Conservation (phyloP, 2,888 invertebrate species). For the Chaetoderma sp. region DNA sequence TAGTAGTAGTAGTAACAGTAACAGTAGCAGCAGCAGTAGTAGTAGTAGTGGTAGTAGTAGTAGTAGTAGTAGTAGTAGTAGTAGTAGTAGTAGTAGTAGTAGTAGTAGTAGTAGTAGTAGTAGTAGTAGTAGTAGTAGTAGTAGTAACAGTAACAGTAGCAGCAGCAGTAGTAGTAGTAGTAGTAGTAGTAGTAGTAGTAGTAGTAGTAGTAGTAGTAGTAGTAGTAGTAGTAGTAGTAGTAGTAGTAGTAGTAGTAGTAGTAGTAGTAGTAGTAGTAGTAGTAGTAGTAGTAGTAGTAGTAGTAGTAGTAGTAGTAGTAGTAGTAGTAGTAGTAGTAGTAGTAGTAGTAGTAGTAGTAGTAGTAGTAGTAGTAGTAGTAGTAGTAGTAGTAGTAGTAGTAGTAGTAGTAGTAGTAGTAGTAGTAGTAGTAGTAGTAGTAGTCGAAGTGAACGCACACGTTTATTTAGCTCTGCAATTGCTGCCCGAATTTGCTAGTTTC, state of each 20-base stretch:
- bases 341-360: constrained; percentile 16
- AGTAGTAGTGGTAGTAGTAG: constrained; percentile 11
- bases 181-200: constrained; percentile 16
- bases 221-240: constrained; percentile 16
- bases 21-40: constrained; percentile 1
- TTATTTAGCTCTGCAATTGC: too few relatives aligned
- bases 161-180: constrained; percentile 8
- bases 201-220: constrained; percentile 20
- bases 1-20: too few relatives aligned
- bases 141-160: background rate
- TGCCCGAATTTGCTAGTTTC: too few relatives aligned
- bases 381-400: constrained; percentile 17
- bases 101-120: constrained; percentile 2
- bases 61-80: constrained; percentile 20
- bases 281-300: constrained; percentile 16
- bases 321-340: constrained; percentile 17
- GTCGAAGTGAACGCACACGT: too few relatives aligned
- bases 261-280: constrained; percentile 14
- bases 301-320: constrained; percentile 14
- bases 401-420: constrained; percentile 16
- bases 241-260: constrained; percentile 19
- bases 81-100: constrained; percentile 10
- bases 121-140: constrained; percentile 2
- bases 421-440: too few relatives aligned
- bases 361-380: constrained; percentile 14